phyloP scores from a whole-genome alignment of 2,888 invertebrate genomes.

The Dysmachus trigonus region DNA sequence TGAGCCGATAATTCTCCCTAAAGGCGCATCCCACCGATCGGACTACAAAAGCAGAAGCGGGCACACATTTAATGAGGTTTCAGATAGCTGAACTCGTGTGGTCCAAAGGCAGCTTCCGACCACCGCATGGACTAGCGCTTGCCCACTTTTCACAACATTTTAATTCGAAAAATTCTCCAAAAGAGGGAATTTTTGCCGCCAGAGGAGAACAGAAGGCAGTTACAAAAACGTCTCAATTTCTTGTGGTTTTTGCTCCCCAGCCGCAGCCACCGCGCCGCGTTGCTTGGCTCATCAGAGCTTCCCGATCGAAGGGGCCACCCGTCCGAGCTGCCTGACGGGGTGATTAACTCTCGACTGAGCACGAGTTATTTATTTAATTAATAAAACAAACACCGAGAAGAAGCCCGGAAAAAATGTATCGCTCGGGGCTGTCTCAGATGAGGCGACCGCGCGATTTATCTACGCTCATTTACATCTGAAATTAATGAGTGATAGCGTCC shows the following conservation, averaged over 20 bases:
- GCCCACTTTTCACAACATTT: background rate
- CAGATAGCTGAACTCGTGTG: background rate
- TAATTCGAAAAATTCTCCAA: background rate
- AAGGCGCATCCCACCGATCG: background rate
- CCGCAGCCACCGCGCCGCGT: background rate
- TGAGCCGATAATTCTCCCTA: background rate
- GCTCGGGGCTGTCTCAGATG: background rate
- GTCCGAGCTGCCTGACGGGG: background rate
- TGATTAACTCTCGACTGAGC: background rate
- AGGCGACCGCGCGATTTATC: background rate
- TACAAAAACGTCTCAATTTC: background rate
- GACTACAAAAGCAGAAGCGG: background rate
- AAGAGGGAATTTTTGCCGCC: background rate
- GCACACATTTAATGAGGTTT: background rate
- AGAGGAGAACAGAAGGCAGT: background rate
- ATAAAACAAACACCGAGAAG: background rate
- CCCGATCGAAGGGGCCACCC: background rate
- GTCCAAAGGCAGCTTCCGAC: background rate
- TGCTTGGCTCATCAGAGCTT: background rate
- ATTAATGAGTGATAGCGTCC: constrained; percentile 37
- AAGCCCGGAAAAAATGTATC: background rate
- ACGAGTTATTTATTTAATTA: constrained; percentile 27
- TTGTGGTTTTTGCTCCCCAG: background rate
- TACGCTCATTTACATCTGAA: constrained; percentile 33
- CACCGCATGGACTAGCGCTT: background rate